Percentiles rank a stretch among this genome's conserved stretches.
Conservation (phyloP, 2,113 vertebrate species). For the Xiphias gladius region DNA sequence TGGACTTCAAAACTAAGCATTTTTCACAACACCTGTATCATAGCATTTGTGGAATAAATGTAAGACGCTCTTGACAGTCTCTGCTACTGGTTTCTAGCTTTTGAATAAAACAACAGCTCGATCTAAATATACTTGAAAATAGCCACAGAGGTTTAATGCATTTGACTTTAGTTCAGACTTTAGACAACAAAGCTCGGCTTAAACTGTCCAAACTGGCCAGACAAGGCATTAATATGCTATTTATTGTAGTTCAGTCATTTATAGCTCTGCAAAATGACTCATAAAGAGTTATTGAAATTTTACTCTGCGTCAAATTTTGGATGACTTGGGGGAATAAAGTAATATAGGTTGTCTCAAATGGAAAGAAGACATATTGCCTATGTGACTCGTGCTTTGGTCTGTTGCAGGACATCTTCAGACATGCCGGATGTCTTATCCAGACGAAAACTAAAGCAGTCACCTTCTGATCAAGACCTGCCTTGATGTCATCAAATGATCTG, state of each 20-base stretch:
- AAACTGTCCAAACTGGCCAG: not conserved
- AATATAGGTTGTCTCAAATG: not conserved
- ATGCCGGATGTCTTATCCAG: constrained; percentile 82
- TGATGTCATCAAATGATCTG: constrained; percentile 52
- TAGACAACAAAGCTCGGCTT: not conserved
- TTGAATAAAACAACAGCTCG: not conserved
- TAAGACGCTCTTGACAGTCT: not conserved
- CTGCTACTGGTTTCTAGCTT: not conserved
- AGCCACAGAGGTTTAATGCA: not conserved
- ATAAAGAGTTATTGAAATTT: not conserved
- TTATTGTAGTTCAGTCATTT: not conserved
- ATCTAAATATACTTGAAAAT: not conserved
- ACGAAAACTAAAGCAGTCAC: constrained; percentile 74
- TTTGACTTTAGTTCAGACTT: not conserved
- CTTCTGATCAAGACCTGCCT: constrained; percentile 76
- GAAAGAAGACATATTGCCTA: not conserved
- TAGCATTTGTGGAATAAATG: not conserved
- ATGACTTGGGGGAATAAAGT: not conserved
- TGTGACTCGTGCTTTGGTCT: constrained; percentile 40
- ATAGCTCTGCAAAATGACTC: not conserved
- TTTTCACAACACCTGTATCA: not conserved
- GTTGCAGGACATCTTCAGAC: constrained; percentile 82
- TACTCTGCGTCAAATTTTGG: not conserved
- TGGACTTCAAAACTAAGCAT: not conserved
- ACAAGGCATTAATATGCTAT: not conserved